Conservation (phyloP, 1,140 invertebrate species). For the Heliconius himera region DNA sequence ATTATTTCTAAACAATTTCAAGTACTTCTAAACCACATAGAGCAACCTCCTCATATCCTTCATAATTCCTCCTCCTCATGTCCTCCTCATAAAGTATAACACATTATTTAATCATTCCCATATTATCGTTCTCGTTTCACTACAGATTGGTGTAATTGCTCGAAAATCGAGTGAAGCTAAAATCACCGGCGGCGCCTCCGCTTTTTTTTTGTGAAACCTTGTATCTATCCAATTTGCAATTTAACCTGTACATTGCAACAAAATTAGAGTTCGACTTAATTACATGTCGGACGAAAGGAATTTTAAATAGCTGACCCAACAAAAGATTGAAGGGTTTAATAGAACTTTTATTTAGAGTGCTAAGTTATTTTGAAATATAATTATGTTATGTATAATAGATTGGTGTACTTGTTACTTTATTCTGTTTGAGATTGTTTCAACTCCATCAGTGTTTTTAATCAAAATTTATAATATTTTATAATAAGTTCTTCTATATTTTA, state of each 20-base stretch:
- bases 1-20: too few relatives aligned
- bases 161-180: constrained; percentile 22
- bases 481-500: not conserved
- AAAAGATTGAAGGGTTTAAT: not conserved
- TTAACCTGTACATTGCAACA: constrained; percentile 27
- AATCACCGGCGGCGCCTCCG: constrained; percentile 15
- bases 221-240: constrained; percentile 33
- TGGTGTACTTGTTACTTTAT: not conserved
- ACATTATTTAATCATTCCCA: not conserved
- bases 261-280: constrained; percentile 30
- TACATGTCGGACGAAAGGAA: constrained; percentile 23
- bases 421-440: not conserved
- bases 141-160: constrained; percentile 16
- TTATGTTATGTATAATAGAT: not conserved
- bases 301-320: constrained; percentile 25
- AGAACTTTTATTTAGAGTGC: constrained; percentile 1
- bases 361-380: not conserved
- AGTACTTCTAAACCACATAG: too few relatives aligned
- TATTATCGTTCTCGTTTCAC: not conserved
- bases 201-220: constrained; percentile 26
- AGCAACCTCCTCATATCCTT: too few relatives aligned
- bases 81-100: too few relatives aligned
- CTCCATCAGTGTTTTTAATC: not conserved
- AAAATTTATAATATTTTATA: not conserved
- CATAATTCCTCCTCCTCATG: too few relatives aligned